phyloP scores from a whole-genome alignment of 1,140 invertebrate genomes.

The Trichomalopsis sarcophagae region DNA sequence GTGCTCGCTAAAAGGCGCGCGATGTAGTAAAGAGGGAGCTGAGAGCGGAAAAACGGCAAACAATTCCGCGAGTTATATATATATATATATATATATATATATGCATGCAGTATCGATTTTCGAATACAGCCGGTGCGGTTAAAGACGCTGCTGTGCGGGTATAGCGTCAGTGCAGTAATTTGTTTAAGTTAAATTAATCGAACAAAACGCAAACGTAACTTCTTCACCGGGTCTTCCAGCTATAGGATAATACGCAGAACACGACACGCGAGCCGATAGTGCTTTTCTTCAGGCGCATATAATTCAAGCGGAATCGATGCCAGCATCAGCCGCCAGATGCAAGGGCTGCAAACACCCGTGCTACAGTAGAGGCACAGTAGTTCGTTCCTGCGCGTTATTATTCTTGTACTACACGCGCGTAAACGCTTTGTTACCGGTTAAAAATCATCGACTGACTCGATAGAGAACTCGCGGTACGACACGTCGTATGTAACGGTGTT shows the following conservation, averaged over 20 bases:
- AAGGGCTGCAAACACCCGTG: background rate
- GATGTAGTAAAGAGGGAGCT: background rate
- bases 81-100: background rate
- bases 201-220: no score
- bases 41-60: background rate
- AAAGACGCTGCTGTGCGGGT: no score
- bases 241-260: no score
- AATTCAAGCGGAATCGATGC: background rate
- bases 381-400: background rate
- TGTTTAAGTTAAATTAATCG: no score
- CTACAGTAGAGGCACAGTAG: no score
- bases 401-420: background rate
- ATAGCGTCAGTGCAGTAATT: no score
- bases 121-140: no score
- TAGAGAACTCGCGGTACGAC: no score
- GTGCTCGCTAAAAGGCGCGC: background rate
- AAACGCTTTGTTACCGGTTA: background rate
- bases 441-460: background rate
- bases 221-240: no score
- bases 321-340: background rate
- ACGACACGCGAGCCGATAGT: no score
- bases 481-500: no score
- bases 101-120: background rate
- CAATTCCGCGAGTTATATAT: background rate
- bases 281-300: no score